phyloP scores from a whole-genome alignment of 1,140 invertebrate species.

The Orchestia grillus region DNA sequence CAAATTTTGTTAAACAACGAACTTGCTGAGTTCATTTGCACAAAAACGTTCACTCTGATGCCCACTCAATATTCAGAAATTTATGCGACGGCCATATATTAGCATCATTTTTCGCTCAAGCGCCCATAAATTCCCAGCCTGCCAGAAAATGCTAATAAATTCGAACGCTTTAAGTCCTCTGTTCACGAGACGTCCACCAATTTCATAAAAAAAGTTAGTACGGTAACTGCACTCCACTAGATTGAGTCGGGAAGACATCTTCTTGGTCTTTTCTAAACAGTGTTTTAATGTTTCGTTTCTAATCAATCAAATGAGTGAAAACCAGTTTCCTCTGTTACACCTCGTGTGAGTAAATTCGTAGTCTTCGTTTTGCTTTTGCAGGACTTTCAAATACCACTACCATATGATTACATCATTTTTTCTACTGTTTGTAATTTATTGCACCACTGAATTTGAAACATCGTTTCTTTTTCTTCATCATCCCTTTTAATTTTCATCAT shows the following conservation, averaged over 20 bases:
- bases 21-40: not conserved
- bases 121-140: not conserved
- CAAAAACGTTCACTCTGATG: not conserved
- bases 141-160: not conserved
- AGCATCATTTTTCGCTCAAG: not conserved
- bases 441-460: no score
- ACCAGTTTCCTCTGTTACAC: not conserved
- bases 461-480: no score
- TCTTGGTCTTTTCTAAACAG: not conserved
- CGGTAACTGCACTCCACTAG: not conserved
- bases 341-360: not conserved
- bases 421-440: no score
- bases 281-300: not conserved
- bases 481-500: no score
- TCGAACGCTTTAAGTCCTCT: not conserved
- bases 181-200: not conserved
- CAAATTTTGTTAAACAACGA: constrained; percentile 2
- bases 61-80: not conserved
- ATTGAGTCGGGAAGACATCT: not conserved
- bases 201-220: not conserved
- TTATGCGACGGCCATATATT: not conserved
- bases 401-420: no score
- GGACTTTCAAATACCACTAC: no score
- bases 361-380: not conserved
- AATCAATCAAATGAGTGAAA: not conserved